Base-by-base conservation (phyloP, 2,888 invertebrate species). In the Lasius fuliginosus region DNA sequence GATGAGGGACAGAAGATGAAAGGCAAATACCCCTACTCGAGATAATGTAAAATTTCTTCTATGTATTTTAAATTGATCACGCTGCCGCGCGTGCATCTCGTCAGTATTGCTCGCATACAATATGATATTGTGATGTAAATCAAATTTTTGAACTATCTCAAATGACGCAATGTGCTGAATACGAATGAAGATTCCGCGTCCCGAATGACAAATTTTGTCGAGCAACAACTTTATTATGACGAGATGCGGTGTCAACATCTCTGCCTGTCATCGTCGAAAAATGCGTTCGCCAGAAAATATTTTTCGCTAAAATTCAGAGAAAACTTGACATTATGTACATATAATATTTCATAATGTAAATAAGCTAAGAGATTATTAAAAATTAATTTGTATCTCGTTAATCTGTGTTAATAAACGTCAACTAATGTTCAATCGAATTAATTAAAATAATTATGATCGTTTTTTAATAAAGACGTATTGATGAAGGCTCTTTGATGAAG, bases 401-500 rank as follows among this genome's bases (percentile, higher is more conserved):
- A 64, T 75, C 23, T 56, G 33, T 75, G 75, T 75, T 65, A 75
- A 75, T 75, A 75, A 75, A 75, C 23, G 33, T 75, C 12, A 60
- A 60, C 8, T 40, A 18, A 73, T 15, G 53, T 58, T 56, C 23
- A 58, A 3, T 73, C 18, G 15, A 15, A 60, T 56, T 53, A 53
- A 53, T 53, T 53, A 53, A 15, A 9, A 71, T 73, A 73, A 73
- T 73, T 73, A 58, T 5, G 3, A n/a, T 23, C 9, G 27, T 6
- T 18, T 60, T 60, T 40, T 40, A 73, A 60, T 40, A 73, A 60
- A 73, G 15, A 12, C 27, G 3, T 68, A 40, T 18, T 56, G 58
- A 18, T n/a, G 18, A 49, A 49, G 18, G 49, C 49, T 49, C 18
- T 36, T 0, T 23, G 49, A 56, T 23, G 5, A 30, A 56, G 1